A percentile compares a stretch with the other conserved stretches of the same genome.
Conservation (phyloP, 53 echinoderm and acorn worm genomes). For the Stichopus horrens region DNA sequence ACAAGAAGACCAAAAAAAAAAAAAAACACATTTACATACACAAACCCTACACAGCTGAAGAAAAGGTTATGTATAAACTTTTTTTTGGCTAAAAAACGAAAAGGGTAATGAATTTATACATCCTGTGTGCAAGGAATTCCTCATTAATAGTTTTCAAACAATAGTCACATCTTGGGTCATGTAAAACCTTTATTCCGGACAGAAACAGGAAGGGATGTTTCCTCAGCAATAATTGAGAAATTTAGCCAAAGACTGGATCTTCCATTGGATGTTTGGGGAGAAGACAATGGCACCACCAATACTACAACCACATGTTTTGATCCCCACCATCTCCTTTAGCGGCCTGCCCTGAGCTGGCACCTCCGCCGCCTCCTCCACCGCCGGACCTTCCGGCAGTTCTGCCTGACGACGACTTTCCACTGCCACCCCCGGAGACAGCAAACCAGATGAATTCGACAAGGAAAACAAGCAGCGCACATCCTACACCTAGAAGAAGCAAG, state of each 20-base stretch:
- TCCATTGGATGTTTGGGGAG: too few species aligned
- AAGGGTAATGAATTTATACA: too few species aligned
- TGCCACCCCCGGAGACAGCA: constrained; percentile 35
- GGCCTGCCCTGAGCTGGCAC: constrained; percentile 11
- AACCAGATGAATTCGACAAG: constrained; percentile 65
- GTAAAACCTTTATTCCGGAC: neutral
- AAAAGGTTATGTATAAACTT: too few species aligned
- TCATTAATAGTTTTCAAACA: too few species aligned
- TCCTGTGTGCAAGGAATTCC: too few species aligned
- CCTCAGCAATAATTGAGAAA: too few species aligned
- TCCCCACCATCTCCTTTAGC: constrained; percentile 42
- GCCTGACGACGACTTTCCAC: neutral
- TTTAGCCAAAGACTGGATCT: too few species aligned
- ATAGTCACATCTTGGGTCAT: too few species aligned
- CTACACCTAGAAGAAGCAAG: constrained; percentile 76
- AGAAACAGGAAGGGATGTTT: neutral
- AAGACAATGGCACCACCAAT: neutral
- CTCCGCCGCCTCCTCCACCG: constrained; percentile 37
- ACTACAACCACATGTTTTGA: constrained; percentile 44
- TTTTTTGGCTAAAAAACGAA: too few species aligned
- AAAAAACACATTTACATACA: too few species aligned
- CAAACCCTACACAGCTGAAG: too few species aligned
- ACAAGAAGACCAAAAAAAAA: too few species aligned
- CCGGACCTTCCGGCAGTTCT: neutral
- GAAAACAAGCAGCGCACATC: constrained; percentile 64